Percentiles rank a stretch among this genome's conserved stretches.
These are phyloP conservation scores for Ligdia adustata DNA, from an alignment of 2,888 invertebrate genomes.

Conservation along the genomic window DNA sequence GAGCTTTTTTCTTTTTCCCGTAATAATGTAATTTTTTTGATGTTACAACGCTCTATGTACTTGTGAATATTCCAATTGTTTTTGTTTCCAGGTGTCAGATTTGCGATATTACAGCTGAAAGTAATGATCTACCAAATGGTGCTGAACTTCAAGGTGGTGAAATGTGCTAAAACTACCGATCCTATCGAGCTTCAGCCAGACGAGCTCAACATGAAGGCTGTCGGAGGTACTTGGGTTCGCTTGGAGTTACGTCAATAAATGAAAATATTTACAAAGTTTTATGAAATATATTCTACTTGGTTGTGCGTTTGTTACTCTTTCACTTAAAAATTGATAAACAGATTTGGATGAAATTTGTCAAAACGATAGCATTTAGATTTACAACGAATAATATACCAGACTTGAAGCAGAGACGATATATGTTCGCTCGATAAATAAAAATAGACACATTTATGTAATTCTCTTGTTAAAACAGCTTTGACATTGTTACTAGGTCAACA, in stretches of 20 bases:
- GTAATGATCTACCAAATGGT: conserved; percentile 54
- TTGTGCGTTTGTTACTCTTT: too few relatives aligned
- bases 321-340: too few relatives aligned
- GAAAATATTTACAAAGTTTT: too few relatives aligned
- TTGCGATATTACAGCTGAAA: conserved; percentile 66
- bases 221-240: conserved; percentile 22
- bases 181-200: conserved; percentile 39
- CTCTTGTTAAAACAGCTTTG: not conserved
- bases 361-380: too few relatives aligned
- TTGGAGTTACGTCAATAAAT: conserved; percentile 12
- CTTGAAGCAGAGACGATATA: too few relatives aligned
- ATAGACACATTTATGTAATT: not conserved
- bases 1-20: too few relatives aligned
- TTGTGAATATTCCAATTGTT: too few relatives aligned
- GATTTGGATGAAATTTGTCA: too few relatives aligned
- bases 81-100: conserved; percentile 55
- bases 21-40: too few relatives aligned
- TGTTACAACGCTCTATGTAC: too few relatives aligned
- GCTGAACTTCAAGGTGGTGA: conserved; percentile 54
- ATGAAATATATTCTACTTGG: too few relatives aligned
- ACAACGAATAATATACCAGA: too few relatives aligned
- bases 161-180: conserved; percentile 56
- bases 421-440: not conserved
- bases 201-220: conserved; percentile 20
- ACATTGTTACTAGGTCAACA: not conserved